Conservation (phyloP, 2,113 vertebrate species). For the Epinephelus moara region DNA sequence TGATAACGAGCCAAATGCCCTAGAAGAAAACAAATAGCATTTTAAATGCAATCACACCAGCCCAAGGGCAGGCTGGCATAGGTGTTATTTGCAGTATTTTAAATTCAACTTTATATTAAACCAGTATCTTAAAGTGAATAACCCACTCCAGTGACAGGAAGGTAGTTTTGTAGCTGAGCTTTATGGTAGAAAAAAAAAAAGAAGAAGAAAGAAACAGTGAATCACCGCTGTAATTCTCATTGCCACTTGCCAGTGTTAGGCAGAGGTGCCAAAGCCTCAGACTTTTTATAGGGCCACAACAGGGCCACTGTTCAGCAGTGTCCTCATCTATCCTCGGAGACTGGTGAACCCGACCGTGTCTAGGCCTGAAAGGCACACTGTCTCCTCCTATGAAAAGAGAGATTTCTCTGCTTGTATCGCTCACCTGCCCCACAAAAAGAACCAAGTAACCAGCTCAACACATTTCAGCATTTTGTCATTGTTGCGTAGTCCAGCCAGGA, state of each 20-base stretch:
- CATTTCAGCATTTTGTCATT: background rate
- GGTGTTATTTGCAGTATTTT: constrained; percentile 36
- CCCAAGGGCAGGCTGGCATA: constrained; percentile 25
- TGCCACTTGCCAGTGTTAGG: constrained; percentile 56
- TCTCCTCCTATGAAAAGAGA: constrained; percentile 66
- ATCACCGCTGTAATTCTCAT: constrained; percentile 57
- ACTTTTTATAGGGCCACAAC: constrained; percentile 76
- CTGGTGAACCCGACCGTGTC: constrained; percentile 70
- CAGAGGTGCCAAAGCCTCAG: constrained; percentile 53
- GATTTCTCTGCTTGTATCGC: constrained; percentile 50
- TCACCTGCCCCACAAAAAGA: constrained; percentile 49
- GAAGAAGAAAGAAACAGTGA: constrained; percentile 4
- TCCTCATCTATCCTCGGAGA: constrained; percentile 74
- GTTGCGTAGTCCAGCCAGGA: background rate
- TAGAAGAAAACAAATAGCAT: constrained; percentile 62
- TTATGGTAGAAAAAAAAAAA: constrained; percentile 3
- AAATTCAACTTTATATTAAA: constrained; percentile 37
- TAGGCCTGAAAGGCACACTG: constrained; percentile 73
- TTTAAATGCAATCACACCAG: constrained; percentile 45
- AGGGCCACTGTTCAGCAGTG: constrained; percentile 69
- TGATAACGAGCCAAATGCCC: constrained; percentile 70
- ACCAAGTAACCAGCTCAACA: constrained; percentile 21
- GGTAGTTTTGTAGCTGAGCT: constrained; percentile 36
- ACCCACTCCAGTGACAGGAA: background rate
- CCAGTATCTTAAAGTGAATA: background rate